Percentiles rank a stretch among this genome's conserved stretches.
phyloP scores from a whole-genome alignment of 2,888 invertebrate species.

The Anaspis maculata region DNA sequence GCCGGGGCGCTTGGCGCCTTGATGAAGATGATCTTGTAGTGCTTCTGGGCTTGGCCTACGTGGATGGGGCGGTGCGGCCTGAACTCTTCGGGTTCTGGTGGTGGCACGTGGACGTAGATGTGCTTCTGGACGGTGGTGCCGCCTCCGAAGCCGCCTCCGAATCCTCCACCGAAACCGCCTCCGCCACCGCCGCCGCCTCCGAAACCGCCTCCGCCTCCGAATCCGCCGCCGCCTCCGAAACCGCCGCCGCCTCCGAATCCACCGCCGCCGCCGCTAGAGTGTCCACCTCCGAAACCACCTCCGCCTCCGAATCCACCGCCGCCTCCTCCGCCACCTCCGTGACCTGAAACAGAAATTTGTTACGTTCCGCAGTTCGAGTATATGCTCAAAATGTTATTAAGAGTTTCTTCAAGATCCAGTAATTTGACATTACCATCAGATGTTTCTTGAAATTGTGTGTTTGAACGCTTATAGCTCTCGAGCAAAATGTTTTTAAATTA shows the following conservation, averaged over 20 bases:
- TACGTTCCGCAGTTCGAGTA: not conserved
- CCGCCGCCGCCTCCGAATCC: slow-evolving; percentile 22
- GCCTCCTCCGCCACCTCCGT: slow-evolving; percentile 23
- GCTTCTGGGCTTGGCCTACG: slow-evolving; percentile 70
- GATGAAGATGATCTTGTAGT: slow-evolving; percentile 90
- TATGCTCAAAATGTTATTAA: no score
- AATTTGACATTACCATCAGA: no score
- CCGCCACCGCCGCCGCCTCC: slow-evolving; percentile 13
- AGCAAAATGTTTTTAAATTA: not conserved
- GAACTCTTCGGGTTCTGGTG: slow-evolving; percentile 74
- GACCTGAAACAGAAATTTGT: slow-evolving; percentile 12
- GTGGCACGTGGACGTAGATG: slow-evolving; percentile 85
- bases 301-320: slow-evolving; percentile 20
- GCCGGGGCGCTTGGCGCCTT: slow-evolving; percentile 58
- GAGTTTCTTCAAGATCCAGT: no score
- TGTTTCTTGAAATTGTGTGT: no score
- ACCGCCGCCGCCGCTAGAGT: slow-evolving; percentile 22
- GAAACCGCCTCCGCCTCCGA: slow-evolving; percentile 17
- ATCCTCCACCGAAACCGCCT: slow-evolving; percentile 31
- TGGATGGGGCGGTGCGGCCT: slow-evolving; percentile 58
- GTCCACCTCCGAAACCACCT: slow-evolving; percentile 28
- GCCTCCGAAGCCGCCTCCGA: slow-evolving; percentile 42
- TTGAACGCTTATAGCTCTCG: no score
- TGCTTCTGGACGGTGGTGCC: slow-evolving; percentile 72
- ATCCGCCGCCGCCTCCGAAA: slow-evolving; percentile 19